Conservation (phyloP, 30 jellyfish, hydroid and myxozoan species). For the Chironex yamaguchii region DNA sequence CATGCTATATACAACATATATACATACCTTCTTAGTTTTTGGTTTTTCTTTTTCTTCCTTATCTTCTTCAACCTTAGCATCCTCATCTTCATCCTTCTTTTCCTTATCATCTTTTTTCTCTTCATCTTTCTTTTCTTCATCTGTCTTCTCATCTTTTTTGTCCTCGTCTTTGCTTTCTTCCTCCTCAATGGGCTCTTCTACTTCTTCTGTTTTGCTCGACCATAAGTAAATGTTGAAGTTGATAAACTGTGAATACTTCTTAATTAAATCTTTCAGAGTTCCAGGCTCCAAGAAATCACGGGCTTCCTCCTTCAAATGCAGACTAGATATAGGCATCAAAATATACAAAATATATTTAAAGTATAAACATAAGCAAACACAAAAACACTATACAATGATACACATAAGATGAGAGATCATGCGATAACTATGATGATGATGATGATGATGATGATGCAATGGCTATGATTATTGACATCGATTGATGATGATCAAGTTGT, state of each 20-base stretch:
- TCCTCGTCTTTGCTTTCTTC: conserved; percentile 83
- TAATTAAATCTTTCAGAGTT: conserved; percentile 85
- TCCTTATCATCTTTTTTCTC: conserved; percentile 50
- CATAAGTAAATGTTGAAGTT: conserved; percentile 94
- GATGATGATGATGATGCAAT: background rate
- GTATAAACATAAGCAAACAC: too few relatives aligned
- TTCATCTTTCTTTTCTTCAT: conserved; percentile 60
- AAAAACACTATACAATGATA: background rate
- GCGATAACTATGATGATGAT: background rate
- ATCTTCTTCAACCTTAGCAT: conserved; percentile 89
- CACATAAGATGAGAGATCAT: background rate
- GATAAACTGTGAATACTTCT: conserved; percentile 97
- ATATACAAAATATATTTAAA: too few relatives aligned
- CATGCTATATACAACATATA: too few relatives aligned
- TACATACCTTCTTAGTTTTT: conserved; percentile 76
- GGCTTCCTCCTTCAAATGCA: conserved; percentile 97
- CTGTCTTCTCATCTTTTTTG: conserved; percentile 70
- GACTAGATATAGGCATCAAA: too few relatives aligned
- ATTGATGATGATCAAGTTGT: too few relatives aligned
- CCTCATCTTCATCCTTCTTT: conserved; percentile 70
- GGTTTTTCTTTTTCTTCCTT: conserved; percentile 90
- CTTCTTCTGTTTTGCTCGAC: conserved; percentile 97
- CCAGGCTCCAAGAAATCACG: conserved; percentile 93
- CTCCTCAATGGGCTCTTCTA: conserved; percentile 97
- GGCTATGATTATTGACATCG: too few relatives aligned